Conservation (phyloP, 2,113 vertebrate species). For the Beaufortia kweichowensis region DNA sequence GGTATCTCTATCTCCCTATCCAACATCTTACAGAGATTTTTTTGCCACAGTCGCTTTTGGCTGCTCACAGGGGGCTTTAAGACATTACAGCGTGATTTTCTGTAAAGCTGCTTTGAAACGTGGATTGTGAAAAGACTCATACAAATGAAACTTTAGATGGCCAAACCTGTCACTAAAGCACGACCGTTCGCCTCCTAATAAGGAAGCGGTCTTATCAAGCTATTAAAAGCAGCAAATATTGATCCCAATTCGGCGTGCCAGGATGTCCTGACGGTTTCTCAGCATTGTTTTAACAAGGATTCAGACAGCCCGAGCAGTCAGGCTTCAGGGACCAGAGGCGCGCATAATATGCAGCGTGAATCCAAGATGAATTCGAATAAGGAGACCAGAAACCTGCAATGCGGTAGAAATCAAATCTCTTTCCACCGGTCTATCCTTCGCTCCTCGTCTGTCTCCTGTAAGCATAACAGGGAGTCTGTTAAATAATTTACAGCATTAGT, state of each 20-base stretch:
- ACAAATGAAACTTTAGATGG: not conserved
- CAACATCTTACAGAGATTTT: no score
- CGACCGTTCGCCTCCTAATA: constrained; percentile 19
- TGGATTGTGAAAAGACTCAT: no score
- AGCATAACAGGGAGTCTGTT: not conserved
- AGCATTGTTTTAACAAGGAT: constrained; percentile 51
- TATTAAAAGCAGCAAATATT: constrained; percentile 48
- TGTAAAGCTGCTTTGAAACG: not conserved
- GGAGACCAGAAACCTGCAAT: constrained; percentile 55
- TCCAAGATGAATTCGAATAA: constrained; percentile 63
- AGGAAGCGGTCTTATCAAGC: constrained; percentile 11
- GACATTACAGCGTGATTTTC: no score
- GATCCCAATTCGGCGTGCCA: constrained; percentile 13
- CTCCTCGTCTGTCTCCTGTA: not conserved
- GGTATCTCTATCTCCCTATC: no score
- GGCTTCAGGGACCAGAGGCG: constrained; percentile 45
- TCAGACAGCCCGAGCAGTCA: constrained; percentile 24
- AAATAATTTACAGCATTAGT: constrained; percentile 28
- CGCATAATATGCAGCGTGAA: constrained; percentile 59
- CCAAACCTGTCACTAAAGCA: not conserved
- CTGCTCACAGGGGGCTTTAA: no score
- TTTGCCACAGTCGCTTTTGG: no score
- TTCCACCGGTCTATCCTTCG: not conserved
- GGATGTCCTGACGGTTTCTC: constrained; percentile 33
- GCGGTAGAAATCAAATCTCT: constrained; percentile 56